phyloP scores from a whole-genome alignment of 2,797 vertebrate genomes.

The Gastrophryne carolinensis region DNA sequence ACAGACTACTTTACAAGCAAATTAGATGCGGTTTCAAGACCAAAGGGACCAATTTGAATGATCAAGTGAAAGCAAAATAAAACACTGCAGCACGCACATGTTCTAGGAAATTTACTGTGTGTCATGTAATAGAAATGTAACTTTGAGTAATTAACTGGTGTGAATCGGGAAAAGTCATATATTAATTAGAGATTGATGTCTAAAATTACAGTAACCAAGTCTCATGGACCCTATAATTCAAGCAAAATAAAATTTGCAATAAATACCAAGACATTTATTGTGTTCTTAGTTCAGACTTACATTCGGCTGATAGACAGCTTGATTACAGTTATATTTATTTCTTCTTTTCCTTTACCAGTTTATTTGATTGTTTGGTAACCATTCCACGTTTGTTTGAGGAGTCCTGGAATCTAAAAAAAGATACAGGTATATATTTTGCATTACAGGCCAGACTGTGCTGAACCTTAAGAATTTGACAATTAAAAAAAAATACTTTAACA shows the following conservation, averaged over 20 bases:
- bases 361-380: too few species aligned
- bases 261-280: background rate
- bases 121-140: slow-evolving; percentile 11
- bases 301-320: background rate
- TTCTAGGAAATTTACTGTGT: slow-evolving; percentile 29
- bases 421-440: too few species aligned
- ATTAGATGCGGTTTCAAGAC: slow-evolving; percentile 29
- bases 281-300: background rate
- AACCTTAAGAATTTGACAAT: too few species aligned
- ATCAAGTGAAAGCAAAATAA: slow-evolving; percentile 25
- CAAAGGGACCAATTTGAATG: slow-evolving; percentile 33
- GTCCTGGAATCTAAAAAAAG: too few species aligned
- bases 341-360: too few species aligned
- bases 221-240: background rate
- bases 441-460: too few species aligned
- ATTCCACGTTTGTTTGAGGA: too few species aligned
- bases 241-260: background rate
- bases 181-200: background rate
- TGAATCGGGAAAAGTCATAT: background rate
- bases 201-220: background rate
- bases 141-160: slow-evolving; percentile 3
- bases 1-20: slow-evolving; percentile 31
- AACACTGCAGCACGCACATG: background rate
- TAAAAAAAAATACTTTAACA: too few species aligned
- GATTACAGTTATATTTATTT: background rate